These are phyloP conservation scores for Myiotriccus ornatus DNA, from an alignment of 2,797 vertebrate species.

Conservation along the genomic window DNA sequence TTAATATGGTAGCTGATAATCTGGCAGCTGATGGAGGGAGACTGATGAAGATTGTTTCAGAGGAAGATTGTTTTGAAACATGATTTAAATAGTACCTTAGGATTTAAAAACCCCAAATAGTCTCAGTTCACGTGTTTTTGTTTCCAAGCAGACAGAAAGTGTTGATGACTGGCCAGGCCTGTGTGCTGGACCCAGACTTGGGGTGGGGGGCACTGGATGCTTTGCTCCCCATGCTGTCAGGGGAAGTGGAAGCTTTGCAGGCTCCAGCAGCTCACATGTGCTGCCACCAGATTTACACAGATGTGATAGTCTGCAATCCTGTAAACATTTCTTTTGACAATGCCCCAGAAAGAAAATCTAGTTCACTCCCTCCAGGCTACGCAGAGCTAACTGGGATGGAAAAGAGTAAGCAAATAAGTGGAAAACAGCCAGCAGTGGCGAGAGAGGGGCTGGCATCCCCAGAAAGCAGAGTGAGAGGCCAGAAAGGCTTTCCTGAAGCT, in stretches of 20 bases:
- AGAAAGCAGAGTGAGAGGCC: background rate
- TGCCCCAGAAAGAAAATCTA: conserved; percentile 61
- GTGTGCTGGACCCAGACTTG: background rate
- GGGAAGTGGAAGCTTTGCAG: background rate
- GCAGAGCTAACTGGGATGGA: conserved; percentile 41
- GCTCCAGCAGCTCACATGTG: background rate
- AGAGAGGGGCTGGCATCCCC: conserved; percentile 3
- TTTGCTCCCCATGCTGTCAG: fast-evolving
- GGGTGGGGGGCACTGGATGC: background rate
- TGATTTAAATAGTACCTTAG: background rate
- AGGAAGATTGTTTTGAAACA: background rate
- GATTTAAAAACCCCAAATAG: background rate
- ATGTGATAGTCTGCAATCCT: background rate
- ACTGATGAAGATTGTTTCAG: background rate
- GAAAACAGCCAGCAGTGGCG: conserved; percentile 39
- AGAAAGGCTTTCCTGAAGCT: background rate
- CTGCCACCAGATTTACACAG: conserved; percentile 27
- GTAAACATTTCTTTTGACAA: background rate
- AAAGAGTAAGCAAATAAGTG: conserved; percentile 22
- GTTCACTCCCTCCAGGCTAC: conserved; percentile 45
- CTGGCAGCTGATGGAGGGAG: background rate
- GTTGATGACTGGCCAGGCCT: background rate
- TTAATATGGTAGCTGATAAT: background rate
- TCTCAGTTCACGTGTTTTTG: background rate
- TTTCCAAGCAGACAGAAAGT: background rate